Evolutionary conservation across 2,797 vertebrate genomes (phyloP).

Genomic region (Melanotaenia boesemani): DNA sequence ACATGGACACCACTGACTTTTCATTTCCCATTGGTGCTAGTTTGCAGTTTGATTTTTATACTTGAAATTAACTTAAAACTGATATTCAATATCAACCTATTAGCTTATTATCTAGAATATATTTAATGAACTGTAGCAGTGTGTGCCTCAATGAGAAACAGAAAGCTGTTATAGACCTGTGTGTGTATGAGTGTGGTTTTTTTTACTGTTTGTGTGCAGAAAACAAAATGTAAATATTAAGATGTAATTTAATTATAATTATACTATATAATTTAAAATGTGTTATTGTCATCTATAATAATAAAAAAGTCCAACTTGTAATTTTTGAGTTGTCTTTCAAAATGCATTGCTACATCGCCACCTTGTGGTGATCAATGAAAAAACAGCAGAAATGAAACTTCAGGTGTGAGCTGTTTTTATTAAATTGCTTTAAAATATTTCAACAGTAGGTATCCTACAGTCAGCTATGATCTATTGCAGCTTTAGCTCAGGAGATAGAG

Average conservation of each 20-base stretch:
- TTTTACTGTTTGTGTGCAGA: neutral
- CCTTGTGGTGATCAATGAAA: slow-evolving; percentile 28
- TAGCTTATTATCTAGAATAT: neutral
- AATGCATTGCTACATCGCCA: neutral
- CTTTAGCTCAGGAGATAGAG: neutral
- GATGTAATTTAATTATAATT: neutral
- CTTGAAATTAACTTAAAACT: slow-evolving; percentile 36
- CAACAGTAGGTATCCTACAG: neutral
- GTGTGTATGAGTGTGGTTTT: neutral
- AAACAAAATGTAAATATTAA: neutral
- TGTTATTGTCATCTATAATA: slow-evolving; percentile 5
- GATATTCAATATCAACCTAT: neutral
- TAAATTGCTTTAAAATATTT: neutral
- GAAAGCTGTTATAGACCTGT: neutral
- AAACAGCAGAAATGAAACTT: neutral
- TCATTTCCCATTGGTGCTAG: slow-evolving; percentile 11
- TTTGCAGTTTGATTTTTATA: slow-evolving; percentile 51
- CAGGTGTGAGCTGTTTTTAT: neutral
- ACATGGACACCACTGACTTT: neutral
- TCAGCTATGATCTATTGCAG: neutral
- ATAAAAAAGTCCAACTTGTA: neutral
- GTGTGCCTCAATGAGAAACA: slow-evolving; percentile 38
- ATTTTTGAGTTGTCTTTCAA: slow-evolving; percentile 2
- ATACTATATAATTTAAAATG: too few relatives aligned
- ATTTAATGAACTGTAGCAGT: neutral